Evolutionary conservation across 2,888 invertebrate species (phyloP), one percentile per base, ranked within the genome.

Genomic region (Lamellibrachia columna): DNA sequence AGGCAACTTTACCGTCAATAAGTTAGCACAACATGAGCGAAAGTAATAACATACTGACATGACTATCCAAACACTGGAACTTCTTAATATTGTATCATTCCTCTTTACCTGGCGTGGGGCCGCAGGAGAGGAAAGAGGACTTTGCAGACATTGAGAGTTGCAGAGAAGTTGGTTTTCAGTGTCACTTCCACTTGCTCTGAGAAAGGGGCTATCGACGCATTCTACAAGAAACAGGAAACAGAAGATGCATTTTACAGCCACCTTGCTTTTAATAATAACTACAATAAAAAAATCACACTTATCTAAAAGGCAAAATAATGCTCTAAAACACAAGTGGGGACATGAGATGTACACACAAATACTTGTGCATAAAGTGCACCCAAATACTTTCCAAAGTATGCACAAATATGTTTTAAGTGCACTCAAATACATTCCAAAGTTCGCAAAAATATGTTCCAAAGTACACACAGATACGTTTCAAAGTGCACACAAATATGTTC

Each of bases 111-210:
- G 0, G 98, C 98, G 95, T 98, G 97, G 91, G 97, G 97, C 93
- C 97, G 97, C 4, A 98, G 96, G 22, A 98, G 95, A 0, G 98
- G 98, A 96, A 98, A 98, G 8, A 98, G 96, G 0, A 97, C 96
- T 92, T 98, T 97, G 92, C 98, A 98, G 0, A 97, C 97, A 93
- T 97, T 97, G 40, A 98, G 95, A 53, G 98, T 97, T 11, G 97
- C 97, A 95, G 97, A 98, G 95, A 98, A 98, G 96, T 98, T 98
- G 0, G 98, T 97, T 90, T 96, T 96, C 7, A 98, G 93, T 0
- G 98, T 98, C 94, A 97, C 97, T 94, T 98, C 97, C 0, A 98
- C 98, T 97, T 98, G 98, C 7, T 96, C 96, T 22, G 94, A 94
- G 92, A 97, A 97, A 2, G 98, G 97, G 92, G 97, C 98, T 0